A percentile compares a stretch with the other conserved stretches of the same genome.
Conservation (phyloP, 2,797 vertebrate genomes). For the Bovichtus variegatus region DNA sequence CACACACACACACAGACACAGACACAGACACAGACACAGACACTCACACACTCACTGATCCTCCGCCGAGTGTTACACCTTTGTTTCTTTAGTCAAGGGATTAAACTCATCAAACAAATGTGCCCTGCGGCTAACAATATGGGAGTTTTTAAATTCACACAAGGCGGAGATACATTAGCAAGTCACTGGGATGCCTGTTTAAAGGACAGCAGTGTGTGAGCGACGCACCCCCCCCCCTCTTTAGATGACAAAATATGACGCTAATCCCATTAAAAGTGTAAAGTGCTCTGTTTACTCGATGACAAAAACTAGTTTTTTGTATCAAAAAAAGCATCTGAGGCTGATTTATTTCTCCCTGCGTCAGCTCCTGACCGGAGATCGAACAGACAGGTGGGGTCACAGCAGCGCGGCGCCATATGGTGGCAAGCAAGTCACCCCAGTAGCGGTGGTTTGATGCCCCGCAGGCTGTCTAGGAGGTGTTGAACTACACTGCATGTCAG, state of each 20-base stretch:
- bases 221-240: constrained; percentile 22
- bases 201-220: constrained; percentile 39
- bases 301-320: constrained; percentile 11
- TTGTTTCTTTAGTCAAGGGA: constrained; percentile 72
- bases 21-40: constrained; percentile 35
- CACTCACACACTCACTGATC: constrained; percentile 58
- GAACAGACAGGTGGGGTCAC: constrained; percentile 57
- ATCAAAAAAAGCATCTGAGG: constrained; percentile 9
- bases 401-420: constrained; percentile 53
- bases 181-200: constrained; percentile 45
- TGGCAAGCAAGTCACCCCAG: constrained; percentile 34
- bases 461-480: constrained; percentile 61
- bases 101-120: constrained; percentile 64
- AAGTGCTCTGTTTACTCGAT: constrained; percentile 32
- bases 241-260: constrained; percentile 63
- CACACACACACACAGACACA: constrained; percentile 4
- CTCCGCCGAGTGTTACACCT: constrained; percentile 62
- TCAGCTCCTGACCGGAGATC: constrained; percentile 19
- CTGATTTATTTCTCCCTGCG: background rate
- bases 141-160: constrained; percentile 54
- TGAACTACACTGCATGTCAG: constrained; percentile 51
- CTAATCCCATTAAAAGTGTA: constrained; percentile 64
- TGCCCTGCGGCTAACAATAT: constrained; percentile 54
- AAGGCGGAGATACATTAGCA: constrained; percentile 52
- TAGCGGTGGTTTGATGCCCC: constrained; percentile 56